phyloP scores from a whole-genome alignment of 2,888 invertebrate genomes.

The Campoletis raptor region DNA sequence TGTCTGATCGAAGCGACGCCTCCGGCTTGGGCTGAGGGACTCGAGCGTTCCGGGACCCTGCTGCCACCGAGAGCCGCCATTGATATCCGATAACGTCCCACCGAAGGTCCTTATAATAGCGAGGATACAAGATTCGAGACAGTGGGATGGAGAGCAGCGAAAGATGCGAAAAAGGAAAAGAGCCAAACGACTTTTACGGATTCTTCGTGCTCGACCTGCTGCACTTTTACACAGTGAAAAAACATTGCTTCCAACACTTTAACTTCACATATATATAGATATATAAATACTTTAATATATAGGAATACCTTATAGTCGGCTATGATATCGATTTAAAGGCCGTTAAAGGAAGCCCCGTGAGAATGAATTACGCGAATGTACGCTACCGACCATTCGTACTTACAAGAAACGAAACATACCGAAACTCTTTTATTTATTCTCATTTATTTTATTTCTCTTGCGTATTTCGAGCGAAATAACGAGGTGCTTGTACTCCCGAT shows the following conservation, averaged over 20 bases:
- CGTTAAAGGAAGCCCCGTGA: conserved; percentile 66
- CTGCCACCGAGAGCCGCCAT: conserved; percentile 38
- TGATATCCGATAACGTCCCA: conserved; percentile 80
- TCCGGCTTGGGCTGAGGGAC: conserved; percentile 36
- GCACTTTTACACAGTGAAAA: conserved; percentile 44
- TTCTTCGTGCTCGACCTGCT: conserved; percentile 69
- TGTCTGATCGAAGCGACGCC: conserved; percentile 70
- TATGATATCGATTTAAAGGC: conserved; percentile 59
- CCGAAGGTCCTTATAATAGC: conserved; percentile 79
- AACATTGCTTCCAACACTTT: not conserved
- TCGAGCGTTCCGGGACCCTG: conserved; percentile 9
- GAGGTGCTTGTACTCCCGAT: conserved; percentile 61
- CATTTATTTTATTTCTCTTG: conserved; percentile 41
- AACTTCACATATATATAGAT: not conserved
- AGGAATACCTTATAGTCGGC: not conserved
- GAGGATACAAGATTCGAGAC: conserved; percentile 57
- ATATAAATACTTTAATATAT: not conserved
- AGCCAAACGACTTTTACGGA: conserved; percentile 76
- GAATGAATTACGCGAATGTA: conserved; percentile 69
- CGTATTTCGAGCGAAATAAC: conserved; percentile 56
- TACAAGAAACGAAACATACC: conserved; percentile 55
- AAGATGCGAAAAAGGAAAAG: conserved; percentile 63
- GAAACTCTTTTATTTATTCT: not conserved
- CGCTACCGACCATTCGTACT: conserved; percentile 62
- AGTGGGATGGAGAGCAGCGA: conserved; percentile 38